Evolutionary conservation across 2,888 invertebrate species (phyloP).

Genomic region (Acleris emargana): DNA sequence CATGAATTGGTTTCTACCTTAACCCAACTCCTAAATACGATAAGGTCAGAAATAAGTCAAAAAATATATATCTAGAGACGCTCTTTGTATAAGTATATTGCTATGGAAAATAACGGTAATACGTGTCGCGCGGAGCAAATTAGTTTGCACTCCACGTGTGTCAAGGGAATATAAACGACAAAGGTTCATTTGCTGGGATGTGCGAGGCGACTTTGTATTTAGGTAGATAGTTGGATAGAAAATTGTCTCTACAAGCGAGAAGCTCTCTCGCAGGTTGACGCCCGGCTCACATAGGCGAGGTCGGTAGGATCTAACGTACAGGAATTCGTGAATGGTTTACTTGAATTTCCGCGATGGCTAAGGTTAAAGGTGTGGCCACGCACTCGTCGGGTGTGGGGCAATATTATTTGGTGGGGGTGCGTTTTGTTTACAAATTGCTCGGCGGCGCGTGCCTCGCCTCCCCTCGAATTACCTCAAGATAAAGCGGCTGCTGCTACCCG

Average conservation of each 20-base stretch:
- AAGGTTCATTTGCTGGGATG: constrained; percentile 36
- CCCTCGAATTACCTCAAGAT: constrained; percentile 56
- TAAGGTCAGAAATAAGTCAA: constrained; percentile 13
- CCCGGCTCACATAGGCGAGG: constrained; percentile 1
- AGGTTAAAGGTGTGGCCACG: constrained; percentile 62
- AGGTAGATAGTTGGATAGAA: constrained; percentile 28
- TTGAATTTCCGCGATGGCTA: constrained; percentile 66
- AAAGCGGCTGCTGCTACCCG: constrained; percentile 61
- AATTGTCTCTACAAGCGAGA: constrained; percentile 18
- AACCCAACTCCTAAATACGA: not conserved
- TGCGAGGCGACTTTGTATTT: constrained; percentile 21
- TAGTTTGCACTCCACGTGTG: constrained; percentile 37
- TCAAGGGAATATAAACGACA: constrained; percentile 32
- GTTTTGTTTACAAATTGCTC: constrained; percentile 81
- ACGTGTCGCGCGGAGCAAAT: constrained; percentile 35
- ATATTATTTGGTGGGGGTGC: constrained; percentile 72
- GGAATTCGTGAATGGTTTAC: constrained; percentile 65
- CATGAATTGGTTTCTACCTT: constrained; percentile 24
- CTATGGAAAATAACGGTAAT: constrained; percentile 37
- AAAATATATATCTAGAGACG: constrained; percentile 12
- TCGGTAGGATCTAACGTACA: constrained; percentile 40
- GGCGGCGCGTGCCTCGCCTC: constrained; percentile 67
- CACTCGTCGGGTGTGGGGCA: constrained; percentile 55
- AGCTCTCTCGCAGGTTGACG: constrained; percentile 24
- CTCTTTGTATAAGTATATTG: constrained; percentile 28